Base-by-base conservation (phyloP, 2,888 invertebrate genomes). In the Abrostola tripartita region DNA sequence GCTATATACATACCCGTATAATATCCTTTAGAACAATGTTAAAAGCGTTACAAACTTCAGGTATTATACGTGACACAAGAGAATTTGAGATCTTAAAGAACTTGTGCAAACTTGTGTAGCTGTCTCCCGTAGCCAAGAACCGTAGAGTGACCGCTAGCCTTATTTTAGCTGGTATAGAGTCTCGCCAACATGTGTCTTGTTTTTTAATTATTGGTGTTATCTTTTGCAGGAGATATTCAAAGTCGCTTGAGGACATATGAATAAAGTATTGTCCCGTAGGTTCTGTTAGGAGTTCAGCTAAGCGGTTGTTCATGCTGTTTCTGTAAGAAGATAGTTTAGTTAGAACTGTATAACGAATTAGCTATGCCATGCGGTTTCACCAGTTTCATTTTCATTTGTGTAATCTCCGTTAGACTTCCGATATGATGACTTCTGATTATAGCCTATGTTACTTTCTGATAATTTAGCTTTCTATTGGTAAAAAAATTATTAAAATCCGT, bases 211-310 rank as follows among this genome's bases (percentile, higher is more conserved):
- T 55, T 0, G 74, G 74, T 0, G 74, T 52, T 42, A 71, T 61
- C 52, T 52, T 74, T 36, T 62, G 74, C 6, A 71, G 12, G 8
- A 71, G 37, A n/a, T 58, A 59, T 10, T 74, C 74, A 11, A 62
- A 74, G 55, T 74, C 71, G 0, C 12, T 68, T 7, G 69, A 38
- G 0, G 71, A 71, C 71, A 74, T 74, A 12, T 74, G 68, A 0
- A 71, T 0, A 6, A 71, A 71, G 42, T 74, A 71, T 49, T 71
- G 53, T 1, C 74, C 70, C 0, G 53, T 7, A 12, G 51, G 10
- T n/a, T 55, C 71, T 0, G 74, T 52, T 4, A 54, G 37, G 0
- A 71, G 57, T 24, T 71, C 57, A 0, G 24, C 12, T 0, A 71
- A 10, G 2, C 47, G 68, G n/a, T 24, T 52, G 10, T 71, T 58